Evolutionary conservation across 2,113 vertebrate genomes (phyloP), one percentile per base, ranked within the genome.

Genomic region (Diphyllodes magnificus): DNA sequence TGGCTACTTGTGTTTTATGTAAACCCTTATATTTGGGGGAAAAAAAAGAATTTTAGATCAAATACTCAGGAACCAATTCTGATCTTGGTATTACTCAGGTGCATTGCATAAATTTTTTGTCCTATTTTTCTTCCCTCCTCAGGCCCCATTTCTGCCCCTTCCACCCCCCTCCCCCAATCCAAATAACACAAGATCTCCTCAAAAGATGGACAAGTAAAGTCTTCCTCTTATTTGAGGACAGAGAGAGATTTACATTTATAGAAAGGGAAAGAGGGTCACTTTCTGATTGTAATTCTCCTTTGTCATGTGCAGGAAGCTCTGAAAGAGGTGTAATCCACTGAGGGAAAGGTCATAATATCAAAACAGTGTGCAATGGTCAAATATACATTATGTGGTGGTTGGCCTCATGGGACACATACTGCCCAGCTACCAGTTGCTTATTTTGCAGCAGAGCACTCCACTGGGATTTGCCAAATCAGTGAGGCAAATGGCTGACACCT

Each of bases 121-220:
- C 2, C 2, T 8, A 4, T 70, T 60, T 39, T 85, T 27, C 7
- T 78, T 50, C 5, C 7, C 85, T 1, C 1, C 4, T 37, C 9
- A 40, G 15, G 45, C 16, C 11, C 7, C 9, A n/a, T 60, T 82
- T 75, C 24, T 66, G 4, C 3, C 6, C 9, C 2, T 10, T n/a
- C 24, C 4, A 12, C 3, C 2, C 4, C 1, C 3, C 6, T 17
- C 1, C 8, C 11, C 6, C 8, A 15, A 3, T 11, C 8, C 25
- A 81, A 60, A 69, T 16, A 40, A 3, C 31, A 47, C 6, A 65
- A n/a, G 18, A 39, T 19, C 10, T 3, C n/a, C 39, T 33, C 15
- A 63, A 18, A 61, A 80, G 28, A 82, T 14, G 20, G 11, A 70
- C 14, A 78, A 27, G 10, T 77, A 15, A 90, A 61, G 8, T 45